Percentiles rank a stretch among this genome's conserved stretches.
Conservation (phyloP, 2,797 vertebrate genomes). For the Atherinosoma microstoma region DNA sequence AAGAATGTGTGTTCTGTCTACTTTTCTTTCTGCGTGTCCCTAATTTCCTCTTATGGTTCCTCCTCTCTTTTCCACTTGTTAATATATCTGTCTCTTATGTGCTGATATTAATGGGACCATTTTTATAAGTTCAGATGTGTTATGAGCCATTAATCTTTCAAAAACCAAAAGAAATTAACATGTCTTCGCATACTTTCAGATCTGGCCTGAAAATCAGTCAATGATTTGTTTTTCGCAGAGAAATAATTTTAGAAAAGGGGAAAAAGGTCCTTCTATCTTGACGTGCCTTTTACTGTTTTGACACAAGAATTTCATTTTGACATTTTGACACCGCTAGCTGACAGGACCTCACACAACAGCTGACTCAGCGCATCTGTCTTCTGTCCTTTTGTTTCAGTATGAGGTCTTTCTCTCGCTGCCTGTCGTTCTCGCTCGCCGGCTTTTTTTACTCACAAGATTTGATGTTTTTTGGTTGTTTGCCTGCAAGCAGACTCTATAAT, state of each 20-base stretch:
- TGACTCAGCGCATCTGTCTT: constrained; percentile 33
- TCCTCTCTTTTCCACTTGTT: background rate
- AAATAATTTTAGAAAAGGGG: background rate
- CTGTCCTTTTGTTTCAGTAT: background rate
- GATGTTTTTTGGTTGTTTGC: constrained; percentile 41
- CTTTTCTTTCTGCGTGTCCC: too few species aligned
- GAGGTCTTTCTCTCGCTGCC: background rate
- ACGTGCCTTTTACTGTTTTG: background rate
- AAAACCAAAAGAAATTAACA: background rate
- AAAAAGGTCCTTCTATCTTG: background rate
- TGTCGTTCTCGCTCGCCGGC: background rate
- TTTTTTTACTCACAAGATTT: constrained; percentile 17
- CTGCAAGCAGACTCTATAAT: constrained; percentile 40
- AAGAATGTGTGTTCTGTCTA: too few species aligned
- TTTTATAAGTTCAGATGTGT: background rate
- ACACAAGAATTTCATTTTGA: constrained; percentile 13
- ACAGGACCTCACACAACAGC: constrained; percentile 12
- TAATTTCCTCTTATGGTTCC: background rate
- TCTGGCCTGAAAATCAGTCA: background rate
- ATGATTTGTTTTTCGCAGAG: background rate
- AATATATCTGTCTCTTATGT: background rate
- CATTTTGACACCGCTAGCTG: background rate
- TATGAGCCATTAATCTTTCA: background rate
- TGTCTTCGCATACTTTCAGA: background rate
- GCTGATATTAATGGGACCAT: background rate